Conservation (phyloP, 2,888 invertebrate genomes). For the Erebia aethiops region DNA sequence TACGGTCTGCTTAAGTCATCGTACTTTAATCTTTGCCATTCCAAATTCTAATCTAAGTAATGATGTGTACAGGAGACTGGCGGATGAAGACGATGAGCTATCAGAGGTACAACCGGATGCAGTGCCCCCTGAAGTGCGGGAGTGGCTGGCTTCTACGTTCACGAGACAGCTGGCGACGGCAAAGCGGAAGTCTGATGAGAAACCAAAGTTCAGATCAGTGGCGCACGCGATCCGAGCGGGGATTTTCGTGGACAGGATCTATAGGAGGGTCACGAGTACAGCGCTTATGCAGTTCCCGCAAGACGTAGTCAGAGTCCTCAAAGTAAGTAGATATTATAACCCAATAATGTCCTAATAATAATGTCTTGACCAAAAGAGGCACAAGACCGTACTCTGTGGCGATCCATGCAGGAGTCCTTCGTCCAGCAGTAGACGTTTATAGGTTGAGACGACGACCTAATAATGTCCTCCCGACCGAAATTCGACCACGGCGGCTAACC, state of each 20-base stretch:
- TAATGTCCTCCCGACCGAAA: not conserved
- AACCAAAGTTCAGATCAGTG: conserved; percentile 95
- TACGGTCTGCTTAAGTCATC: conserved; percentile 26
- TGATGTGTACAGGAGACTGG: conserved; percentile 85
- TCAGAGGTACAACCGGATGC: conserved; percentile 98
- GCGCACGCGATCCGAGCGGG: conserved; percentile 98
- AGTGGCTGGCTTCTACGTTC: conserved; percentile 98
- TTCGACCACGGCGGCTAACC: no score
- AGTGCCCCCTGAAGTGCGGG: conserved; percentile 97
- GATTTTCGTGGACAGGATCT: conserved; percentile 97
- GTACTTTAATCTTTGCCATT: not conserved
- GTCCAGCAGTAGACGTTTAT: no score
- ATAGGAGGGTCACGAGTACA: conserved; percentile 90
- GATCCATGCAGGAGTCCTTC: no score
- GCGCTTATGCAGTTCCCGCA: conserved; percentile 94
- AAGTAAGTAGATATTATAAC: no score
- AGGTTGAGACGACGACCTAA: no score
- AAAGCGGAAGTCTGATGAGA: conserved; percentile 89
- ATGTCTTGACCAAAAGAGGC: no score
- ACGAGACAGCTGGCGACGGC: conserved; percentile 93
- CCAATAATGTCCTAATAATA: no score
- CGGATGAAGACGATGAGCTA: conserved; percentile 97
- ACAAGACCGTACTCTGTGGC: no score
- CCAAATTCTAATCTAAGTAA: conserved; percentile 21
- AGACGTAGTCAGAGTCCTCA: conserved; percentile 92